Percentiles rank a stretch among this genome's conserved stretches.
phyloP scores from a whole-genome alignment of 1,140 invertebrate genomes.

The Gryon sp. region DNA sequence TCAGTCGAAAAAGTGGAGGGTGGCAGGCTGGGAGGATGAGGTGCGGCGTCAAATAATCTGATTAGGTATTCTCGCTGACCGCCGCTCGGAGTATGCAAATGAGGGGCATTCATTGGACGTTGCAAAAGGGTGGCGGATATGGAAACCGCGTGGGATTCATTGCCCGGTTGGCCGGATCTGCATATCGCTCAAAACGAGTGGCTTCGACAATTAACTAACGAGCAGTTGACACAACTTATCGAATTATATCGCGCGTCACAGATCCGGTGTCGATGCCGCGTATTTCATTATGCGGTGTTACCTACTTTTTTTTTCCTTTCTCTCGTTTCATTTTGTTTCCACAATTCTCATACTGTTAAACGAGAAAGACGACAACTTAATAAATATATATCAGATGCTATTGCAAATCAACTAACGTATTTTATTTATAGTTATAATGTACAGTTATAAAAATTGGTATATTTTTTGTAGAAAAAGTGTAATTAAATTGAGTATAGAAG shows the following conservation, averaged over 20 bases:
- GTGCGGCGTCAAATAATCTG: constrained; percentile 75
- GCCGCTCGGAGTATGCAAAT: constrained; percentile 77
- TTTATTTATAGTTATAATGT: too few species aligned
- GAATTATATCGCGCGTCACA: constrained; percentile 73
- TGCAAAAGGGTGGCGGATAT: constrained; percentile 61
- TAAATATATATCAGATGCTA: too few species aligned
- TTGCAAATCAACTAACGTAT: too few species aligned
- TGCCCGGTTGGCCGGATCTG: constrained; percentile 55
- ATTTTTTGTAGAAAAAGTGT: too few species aligned
- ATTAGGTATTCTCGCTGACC: constrained; percentile 75
- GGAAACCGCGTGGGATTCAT: constrained; percentile 55
- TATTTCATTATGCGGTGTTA: constrained; percentile 65
- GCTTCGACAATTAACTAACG: constrained; percentile 78
- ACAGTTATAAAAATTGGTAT: too few species aligned
- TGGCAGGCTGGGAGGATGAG: too few species aligned
- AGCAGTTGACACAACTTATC: constrained; percentile 79
- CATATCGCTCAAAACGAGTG: constrained; percentile 66
- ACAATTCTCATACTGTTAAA: too few species aligned
- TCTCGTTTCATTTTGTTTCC: too few species aligned
- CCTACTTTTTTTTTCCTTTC: constrained; percentile 6
- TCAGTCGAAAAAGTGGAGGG: constrained; percentile 37
- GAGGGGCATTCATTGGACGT: constrained; percentile 76
- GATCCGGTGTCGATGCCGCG: constrained; percentile 50
- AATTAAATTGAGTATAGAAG: too few species aligned
- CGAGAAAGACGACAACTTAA: too few species aligned